Evolutionary conservation across 2,888 invertebrate genomes (phyloP).

Genomic region (Globia sparganii): DNA sequence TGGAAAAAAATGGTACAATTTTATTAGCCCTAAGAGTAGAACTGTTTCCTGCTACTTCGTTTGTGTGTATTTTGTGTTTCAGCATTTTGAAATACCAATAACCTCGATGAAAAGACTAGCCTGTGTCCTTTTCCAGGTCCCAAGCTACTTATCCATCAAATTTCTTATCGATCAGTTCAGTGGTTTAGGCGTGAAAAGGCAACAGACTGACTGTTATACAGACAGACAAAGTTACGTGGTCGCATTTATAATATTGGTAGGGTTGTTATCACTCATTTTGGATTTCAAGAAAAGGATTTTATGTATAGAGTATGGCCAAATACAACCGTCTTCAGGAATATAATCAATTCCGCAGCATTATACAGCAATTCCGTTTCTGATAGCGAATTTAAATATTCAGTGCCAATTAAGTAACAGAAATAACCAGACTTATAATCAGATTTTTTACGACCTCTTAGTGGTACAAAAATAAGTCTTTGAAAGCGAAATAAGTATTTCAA

Average conservation of each 20-base stretch:
- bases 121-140: too few species aligned
- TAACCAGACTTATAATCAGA: constrained; percentile 49
- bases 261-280: background rate
- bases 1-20: background rate
- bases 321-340: background rate
- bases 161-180: background rate
- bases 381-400: constrained; percentile 34
- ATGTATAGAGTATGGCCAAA: too few species aligned
- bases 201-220: background rate
- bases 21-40: background rate
- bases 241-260: background rate
- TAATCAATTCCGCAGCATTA: too few species aligned
- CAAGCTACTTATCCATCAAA: background rate
- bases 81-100: background rate
- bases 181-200: background rate
- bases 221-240: background rate
- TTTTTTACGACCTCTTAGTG: constrained; percentile 55
- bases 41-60: background rate
- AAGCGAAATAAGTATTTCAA: constrained; percentile 76
- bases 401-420: constrained; percentile 37
- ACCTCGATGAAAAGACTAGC: too few species aligned
- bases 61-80: background rate
- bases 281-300: background rate
- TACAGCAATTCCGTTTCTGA: constrained; percentile 7
- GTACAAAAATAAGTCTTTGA: constrained; percentile 62